Evolutionary conservation across 2,797 vertebrate species (phyloP), one percentile per base, ranked within the genome.

Genomic region (Micromesistius poutassou): DNA sequence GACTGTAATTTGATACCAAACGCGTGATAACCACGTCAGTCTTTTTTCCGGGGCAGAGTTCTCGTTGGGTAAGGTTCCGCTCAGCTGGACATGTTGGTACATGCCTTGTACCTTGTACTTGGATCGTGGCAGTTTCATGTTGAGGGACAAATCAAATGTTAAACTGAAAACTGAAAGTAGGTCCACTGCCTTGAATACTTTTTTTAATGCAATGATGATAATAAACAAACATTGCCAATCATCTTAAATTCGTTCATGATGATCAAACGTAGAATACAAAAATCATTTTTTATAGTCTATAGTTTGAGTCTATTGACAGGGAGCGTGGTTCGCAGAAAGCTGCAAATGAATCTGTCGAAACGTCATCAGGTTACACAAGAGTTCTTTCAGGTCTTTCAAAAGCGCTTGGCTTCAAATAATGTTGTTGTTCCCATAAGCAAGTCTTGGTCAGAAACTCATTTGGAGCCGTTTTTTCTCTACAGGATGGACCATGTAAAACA

Each of bases 401-500:
- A 19, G 40, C 40, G 10, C 40, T 42, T 16, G 19, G 46, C 46
- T 19, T 50, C 1, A 22, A 19, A 50, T 50, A 42, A 16, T 4
- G 46, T 50, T 5, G 46, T 46, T 16, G 42, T 50, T 19, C 19
- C 22, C 16, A 19, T 50, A 50, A 22, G 1, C 42, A 46, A 16
- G 14, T 6, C 4, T 22, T 50, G 13, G 28, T 25, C n/a, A 30
- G 1, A 70, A 70, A 9, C n/a, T 2, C 3, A 70, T 19, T 9
- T 28, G n/a, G 50, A 50, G 16, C 19, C 46, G 19, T 50, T 4
- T 50, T 81, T 73, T 83, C 55, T 74, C 40, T 16, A 77, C 84
- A 97, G 95, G 72, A 96, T 94, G 87, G 95, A 94, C 25, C 87
- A 95, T 78, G 96, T 99, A 84, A 97, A 93, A 80, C 97, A 99